Evolutionary conservation across 2,888 invertebrate species (phyloP).

Genomic region (Brassicogethes aeneus): DNA sequence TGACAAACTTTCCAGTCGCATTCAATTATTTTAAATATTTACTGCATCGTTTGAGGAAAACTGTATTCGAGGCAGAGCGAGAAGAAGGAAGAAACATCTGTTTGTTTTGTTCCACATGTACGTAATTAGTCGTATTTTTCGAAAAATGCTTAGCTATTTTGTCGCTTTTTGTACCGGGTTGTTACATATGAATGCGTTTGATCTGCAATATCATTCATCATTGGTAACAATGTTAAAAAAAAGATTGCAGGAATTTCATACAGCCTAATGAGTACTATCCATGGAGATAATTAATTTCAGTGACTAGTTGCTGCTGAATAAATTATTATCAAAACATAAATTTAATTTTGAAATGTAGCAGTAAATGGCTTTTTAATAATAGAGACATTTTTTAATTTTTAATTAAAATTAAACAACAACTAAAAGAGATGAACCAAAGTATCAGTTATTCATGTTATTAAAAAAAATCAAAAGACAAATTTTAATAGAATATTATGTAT

Average conservation of each 20-base stretch:
- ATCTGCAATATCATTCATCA: conserved; percentile 14
- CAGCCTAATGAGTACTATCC: background rate
- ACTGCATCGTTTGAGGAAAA: conserved; percentile 24
- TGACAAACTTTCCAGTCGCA: conserved; percentile 17
- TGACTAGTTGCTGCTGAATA: too few species aligned
- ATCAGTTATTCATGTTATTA: too few species aligned
- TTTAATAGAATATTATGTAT: too few species aligned
- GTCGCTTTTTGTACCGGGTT: conserved; percentile 20
- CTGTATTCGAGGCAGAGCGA: conserved; percentile 16
- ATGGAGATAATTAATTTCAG: background rate
- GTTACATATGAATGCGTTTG: conserved; percentile 13
- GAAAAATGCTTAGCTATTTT: conserved; percentile 18
- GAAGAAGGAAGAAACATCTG: conserved; percentile 25
- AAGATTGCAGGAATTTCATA: background rate
- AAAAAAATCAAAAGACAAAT: too few species aligned
- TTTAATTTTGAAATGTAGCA: too few species aligned
- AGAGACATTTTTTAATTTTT: too few species aligned
- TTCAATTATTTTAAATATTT: conserved; percentile 35
- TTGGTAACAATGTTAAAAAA: background rate
- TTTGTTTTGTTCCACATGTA: conserved; percentile 22
- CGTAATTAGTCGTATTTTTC: conserved; percentile 26
- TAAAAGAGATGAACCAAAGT: too few species aligned
- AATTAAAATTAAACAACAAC: too few species aligned
- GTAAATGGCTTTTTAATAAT: too few species aligned
- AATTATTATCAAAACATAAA: too few species aligned